phyloP scores from a whole-genome alignment of 92 coral and sea anemone species.

The Isaurus tuberculatus region DNA sequence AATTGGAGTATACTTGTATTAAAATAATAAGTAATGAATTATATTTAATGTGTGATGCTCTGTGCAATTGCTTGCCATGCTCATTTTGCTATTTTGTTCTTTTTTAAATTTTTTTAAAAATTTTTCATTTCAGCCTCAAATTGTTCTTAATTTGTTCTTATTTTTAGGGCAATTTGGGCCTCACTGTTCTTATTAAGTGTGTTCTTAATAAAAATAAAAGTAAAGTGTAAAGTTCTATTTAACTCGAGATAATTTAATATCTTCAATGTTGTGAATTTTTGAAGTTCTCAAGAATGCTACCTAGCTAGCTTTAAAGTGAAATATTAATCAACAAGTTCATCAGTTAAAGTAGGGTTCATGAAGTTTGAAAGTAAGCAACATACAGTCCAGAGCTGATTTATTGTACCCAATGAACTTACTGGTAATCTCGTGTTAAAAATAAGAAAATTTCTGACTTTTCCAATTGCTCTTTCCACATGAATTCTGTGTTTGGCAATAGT shows the following conservation, averaged over 20 bases:
- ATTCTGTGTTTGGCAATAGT: conserved; percentile 55
- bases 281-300: conserved; percentile 15
- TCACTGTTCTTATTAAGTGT: too few species aligned
- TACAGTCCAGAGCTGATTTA: conserved; percentile 46
- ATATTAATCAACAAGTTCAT: conserved; percentile 9
- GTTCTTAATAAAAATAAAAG: too few species aligned
- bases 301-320: not conserved
- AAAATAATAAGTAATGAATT: too few species aligned
- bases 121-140: too few species aligned
- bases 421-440: conserved; percentile 53
- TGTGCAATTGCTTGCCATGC: too few species aligned
- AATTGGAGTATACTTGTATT: too few species aligned
- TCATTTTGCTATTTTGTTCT: too few species aligned
- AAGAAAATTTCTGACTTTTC: conserved; percentile 53
- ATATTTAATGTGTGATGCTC: too few species aligned
- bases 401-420: conserved; percentile 60
- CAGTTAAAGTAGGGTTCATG: conserved; percentile 56
- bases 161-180: too few species aligned
- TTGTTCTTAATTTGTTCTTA: too few species aligned
- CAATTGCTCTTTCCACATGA: conserved; percentile 60
- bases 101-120: too few species aligned
- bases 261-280: conserved; percentile 10
- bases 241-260: not conserved
- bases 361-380: conserved; percentile 52
- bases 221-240: not conserved